A percentile compares a stretch with the other conserved stretches of the same genome.
These are phyloP conservation scores for Galagoides demidoff DNA, from an alignment of 2,797 vertebrate genomes.

Conservation along the genomic window DNA sequence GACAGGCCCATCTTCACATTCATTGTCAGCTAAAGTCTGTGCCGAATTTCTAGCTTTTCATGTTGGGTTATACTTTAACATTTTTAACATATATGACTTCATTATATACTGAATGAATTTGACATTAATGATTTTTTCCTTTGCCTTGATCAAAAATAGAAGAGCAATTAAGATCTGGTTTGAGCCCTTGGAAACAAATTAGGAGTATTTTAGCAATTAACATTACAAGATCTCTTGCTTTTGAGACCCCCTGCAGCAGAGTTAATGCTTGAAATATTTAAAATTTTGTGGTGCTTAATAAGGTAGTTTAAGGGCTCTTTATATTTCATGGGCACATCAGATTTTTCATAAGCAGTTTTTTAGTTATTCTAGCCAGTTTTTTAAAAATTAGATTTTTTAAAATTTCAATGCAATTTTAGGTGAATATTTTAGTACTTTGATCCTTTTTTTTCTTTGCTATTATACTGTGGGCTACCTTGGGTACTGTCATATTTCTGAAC, in stretches of 20 bases:
- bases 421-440: background rate
- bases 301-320: background rate
- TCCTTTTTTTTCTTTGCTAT: background rate
- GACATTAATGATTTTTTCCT: conserved; percentile 44
- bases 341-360: conserved; percentile 41
- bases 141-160: conserved; percentile 68
- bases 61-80: background rate
- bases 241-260: conserved; percentile 61
- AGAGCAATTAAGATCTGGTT: conserved; percentile 64
- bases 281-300: conserved; percentile 49
- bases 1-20: background rate
- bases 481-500: background rate
- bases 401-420: conserved; percentile 45
- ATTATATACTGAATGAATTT: conserved; percentile 27
- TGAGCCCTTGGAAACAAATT: conserved; percentile 68
- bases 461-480: background rate
- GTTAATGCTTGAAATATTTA: conserved; percentile 62
- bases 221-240: conserved; percentile 47
- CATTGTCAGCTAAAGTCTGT: background rate
- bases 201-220: conserved; percentile 69
- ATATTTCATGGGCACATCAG: background rate
- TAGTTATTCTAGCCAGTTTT: background rate
- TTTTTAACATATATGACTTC: background rate
- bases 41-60: background rate
- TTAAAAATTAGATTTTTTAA: conserved; percentile 1